Evolutionary conservation across 2,113 vertebrate species (phyloP).

Genomic region (Thamnaconus septentrionalis): DNA sequence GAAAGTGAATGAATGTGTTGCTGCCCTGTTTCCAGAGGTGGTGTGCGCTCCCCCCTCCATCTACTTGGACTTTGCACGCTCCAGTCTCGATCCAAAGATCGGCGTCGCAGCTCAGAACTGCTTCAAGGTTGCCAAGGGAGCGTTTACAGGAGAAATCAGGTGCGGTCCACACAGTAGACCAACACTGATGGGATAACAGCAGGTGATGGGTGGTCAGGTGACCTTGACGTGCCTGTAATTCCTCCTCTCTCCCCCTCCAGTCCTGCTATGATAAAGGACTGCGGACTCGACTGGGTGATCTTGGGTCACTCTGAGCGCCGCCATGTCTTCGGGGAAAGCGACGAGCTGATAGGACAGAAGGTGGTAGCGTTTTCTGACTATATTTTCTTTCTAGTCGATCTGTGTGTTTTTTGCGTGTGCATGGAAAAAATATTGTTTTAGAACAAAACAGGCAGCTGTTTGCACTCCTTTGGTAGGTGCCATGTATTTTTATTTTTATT

Average conservation of each 20-base stretch:
- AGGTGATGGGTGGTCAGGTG: too few relatives aligned
- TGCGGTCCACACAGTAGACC: too few relatives aligned
- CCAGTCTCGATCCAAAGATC: constrained; percentile 89
- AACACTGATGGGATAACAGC: too few relatives aligned
- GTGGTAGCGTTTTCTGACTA: constrained; percentile 25
- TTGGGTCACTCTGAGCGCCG: constrained; percentile 95
- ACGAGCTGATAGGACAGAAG: constrained; percentile 98
- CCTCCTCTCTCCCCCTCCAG: constrained; percentile 57
- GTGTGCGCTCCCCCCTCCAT: constrained; percentile 91
- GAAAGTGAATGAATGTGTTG: not conserved
- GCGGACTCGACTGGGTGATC: constrained; percentile 91
- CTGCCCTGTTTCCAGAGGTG: constrained; percentile 78
- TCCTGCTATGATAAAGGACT: constrained; percentile 98
- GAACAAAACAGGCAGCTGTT: too few relatives aligned
- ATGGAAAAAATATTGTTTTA: too few relatives aligned
- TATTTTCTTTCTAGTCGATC: too few relatives aligned
- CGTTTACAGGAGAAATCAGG: constrained; percentile 99
- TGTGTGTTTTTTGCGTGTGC: too few relatives aligned
- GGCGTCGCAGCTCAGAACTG: constrained; percentile 95
- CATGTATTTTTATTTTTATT: too few relatives aligned
- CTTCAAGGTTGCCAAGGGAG: constrained; percentile 94
- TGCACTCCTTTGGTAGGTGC: too few relatives aligned
- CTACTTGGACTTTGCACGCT: constrained; percentile 90
- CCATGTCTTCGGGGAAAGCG: constrained; percentile 95
- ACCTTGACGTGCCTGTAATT: too few relatives aligned